Conservation (phyloP, 2,797 vertebrate genomes). For the Cephalopachus bancanus region DNA sequence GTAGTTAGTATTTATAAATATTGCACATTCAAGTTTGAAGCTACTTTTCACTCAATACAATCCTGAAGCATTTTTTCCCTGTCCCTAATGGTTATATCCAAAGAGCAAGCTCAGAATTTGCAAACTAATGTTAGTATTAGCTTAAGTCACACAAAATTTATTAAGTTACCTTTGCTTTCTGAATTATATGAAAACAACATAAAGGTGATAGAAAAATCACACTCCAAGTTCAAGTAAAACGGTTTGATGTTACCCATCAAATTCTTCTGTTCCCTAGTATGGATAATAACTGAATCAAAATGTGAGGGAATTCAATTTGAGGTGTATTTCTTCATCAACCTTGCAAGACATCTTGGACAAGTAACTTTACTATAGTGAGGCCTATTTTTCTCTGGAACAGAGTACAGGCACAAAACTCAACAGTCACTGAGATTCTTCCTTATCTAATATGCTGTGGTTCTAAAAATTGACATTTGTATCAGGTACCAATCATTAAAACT, state of each 20-base stretch:
- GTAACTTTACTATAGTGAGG: neutral
- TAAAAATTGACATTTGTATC: neutral
- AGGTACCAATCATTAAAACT: neutral
- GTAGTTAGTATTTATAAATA: conserved; percentile 5
- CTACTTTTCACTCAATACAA: neutral
- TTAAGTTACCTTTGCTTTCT: neutral
- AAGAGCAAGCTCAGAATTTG: conserved; percentile 9
- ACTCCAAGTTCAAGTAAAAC: neutral
- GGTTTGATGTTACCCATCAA: neutral
- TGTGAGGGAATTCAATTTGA: neutral
- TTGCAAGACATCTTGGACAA: neutral
- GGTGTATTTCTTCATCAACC: neutral
- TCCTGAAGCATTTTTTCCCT: neutral
- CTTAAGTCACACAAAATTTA: conserved; percentile 9
- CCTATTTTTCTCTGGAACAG: neutral
- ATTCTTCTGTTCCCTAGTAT: neutral
- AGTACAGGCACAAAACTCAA: neutral
- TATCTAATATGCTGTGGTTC: neutral
- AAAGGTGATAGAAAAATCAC: neutral
- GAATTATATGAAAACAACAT: neutral
- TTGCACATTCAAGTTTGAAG: neutral
- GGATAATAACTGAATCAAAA: neutral
- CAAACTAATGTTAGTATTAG: conserved; percentile 27
- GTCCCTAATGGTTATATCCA: neutral
- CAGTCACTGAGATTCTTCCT: neutral